These are phyloP conservation scores for Sander vitreus DNA, from an alignment of 2,113 vertebrate genomes.

Conservation along the genomic window DNA sequence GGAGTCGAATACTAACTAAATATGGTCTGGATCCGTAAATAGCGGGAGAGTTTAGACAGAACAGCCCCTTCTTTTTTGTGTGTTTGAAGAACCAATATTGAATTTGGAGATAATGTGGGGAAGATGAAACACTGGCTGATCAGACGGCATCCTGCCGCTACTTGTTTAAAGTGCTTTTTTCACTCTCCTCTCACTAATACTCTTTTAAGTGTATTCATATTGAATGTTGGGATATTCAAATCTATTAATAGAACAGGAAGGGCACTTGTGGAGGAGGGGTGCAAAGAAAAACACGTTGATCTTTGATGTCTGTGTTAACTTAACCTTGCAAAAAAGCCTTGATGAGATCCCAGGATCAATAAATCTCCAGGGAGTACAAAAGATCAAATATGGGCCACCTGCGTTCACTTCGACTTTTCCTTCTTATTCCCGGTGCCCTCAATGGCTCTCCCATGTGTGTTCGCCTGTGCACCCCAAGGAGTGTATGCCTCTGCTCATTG, in stretches of 20 bases:
- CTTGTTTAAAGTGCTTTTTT: slow-evolving; percentile 55
- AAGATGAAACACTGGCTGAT: slow-evolving; percentile 71
- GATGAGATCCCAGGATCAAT: slow-evolving; percentile 77
- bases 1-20: slow-evolving; percentile 61
- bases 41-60: slow-evolving; percentile 58
- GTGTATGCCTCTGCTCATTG: slow-evolving; percentile 23
- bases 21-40: slow-evolving; percentile 42
- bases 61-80: slow-evolving; percentile 13
- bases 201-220: slow-evolving; percentile 68
- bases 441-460: slow-evolving; percentile 21
- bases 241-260: slow-evolving; percentile 61
- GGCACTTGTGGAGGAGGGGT: slow-evolving; percentile 34
- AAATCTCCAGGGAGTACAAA: slow-evolving; percentile 48
- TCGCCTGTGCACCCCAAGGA: slow-evolving; percentile 24
- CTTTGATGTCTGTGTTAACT: slow-evolving; percentile 74
- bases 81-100: slow-evolving; percentile 69
- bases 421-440: slow-evolving; percentile 19
- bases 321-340: slow-evolving; percentile 53
- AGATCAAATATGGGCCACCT: slow-evolving; percentile 47
- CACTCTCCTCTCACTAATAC: slow-evolving; percentile 25
- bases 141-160: slow-evolving; percentile 50
- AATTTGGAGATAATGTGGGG: slow-evolving; percentile 73
- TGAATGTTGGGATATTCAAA: slow-evolving; percentile 48
- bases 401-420: slow-evolving; percentile 24
- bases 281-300: slow-evolving; percentile 62